Evolutionary conservation across 23 tunicate species (phyloP), one percentile per base, ranked within the genome.

Genomic region (Ciona savignyi): DNA sequence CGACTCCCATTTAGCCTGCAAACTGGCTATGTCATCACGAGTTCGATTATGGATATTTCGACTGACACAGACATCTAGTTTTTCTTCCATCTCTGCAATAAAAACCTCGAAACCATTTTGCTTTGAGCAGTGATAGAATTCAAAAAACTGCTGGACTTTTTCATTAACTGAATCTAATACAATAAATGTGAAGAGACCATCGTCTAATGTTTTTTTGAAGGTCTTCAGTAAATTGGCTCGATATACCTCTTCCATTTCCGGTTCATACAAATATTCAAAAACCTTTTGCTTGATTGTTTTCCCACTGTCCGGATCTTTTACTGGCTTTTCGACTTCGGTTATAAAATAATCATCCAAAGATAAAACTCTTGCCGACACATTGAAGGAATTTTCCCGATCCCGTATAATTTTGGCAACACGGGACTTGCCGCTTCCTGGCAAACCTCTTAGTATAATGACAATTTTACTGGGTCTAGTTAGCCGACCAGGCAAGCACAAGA

Each of bases 291-390:
- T 90, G 4, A 65, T 70, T 26, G 60, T 64, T 30, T 75, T 79
- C 11, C 85, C 82, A 25, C 82, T 84, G 63, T 79, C 86, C 4
- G 74, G 63, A 75, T 90, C 90, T n/a, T 65, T 75, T 4, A 67
- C 71, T 0, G 66, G 23, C 62, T 83, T 90, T 63, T 90, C 97
- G 22, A 85, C 88, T 67, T 90, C 97, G 62, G 83, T 72, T 82
- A 84, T 83, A 72, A 90, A 90, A 64, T 90, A 90, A 84, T 90
- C 97, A 74, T 90, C 97, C 63, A 90, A 49, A 34, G 90, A 66
- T 30, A 90, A 71, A 33, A 90, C 86, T 11, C 97, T 72, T 30
- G 97, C 80, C 33, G 85, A 67, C 3, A 83, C 82, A 30, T 74
- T 71, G 63, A 71, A 73, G 19, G 74, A 62, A 60, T 65, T 79